These are phyloP conservation scores for Agrochola macilenta DNA, from an alignment of 2,888 invertebrate species.

Conservation along the genomic window DNA sequence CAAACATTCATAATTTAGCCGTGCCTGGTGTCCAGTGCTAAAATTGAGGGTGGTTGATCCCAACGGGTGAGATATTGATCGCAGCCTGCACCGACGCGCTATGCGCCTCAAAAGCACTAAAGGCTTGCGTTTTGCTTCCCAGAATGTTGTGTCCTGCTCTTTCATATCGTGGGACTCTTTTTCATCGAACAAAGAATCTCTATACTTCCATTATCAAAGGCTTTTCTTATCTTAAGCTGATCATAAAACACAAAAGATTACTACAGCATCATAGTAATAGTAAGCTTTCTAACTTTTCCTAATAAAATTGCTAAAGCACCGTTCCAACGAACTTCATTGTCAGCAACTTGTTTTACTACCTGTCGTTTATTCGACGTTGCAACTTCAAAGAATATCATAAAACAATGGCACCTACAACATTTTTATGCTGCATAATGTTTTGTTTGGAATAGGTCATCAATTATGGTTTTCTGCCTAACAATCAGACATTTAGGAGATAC, in stretches of 20 bases:
- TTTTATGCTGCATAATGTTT: conserved; percentile 14
- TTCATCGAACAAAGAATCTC: conserved; percentile 31
- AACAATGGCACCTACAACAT: conserved; percentile 25
- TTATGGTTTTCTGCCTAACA: conserved; percentile 3
- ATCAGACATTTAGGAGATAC: neutral
- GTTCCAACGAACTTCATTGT: conserved; percentile 23
- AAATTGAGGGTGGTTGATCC: conserved; percentile 61
- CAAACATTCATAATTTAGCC: conserved; percentile 57
- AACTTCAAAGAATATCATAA: conserved; percentile 15
- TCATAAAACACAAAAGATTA: conserved; percentile 27
- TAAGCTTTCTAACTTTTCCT: conserved; percentile 22
- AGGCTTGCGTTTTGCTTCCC: conserved; percentile 42
- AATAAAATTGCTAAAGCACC: conserved; percentile 19
- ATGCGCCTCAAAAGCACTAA: conserved; percentile 39
- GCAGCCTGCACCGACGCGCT: conserved; percentile 60
- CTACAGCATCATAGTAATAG: conserved; percentile 9
- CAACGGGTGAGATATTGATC: conserved; percentile 64
- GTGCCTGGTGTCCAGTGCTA: conserved; percentile 61
- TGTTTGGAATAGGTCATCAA: conserved; percentile 18
- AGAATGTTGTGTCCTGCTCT: conserved; percentile 36
- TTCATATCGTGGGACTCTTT: conserved; percentile 15
- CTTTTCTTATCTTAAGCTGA: conserved; percentile 14
- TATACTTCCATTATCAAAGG: conserved; percentile 11
- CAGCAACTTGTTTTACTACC: conserved; percentile 39
- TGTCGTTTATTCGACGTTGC: conserved; percentile 21